Base-by-base conservation (phyloP, 1,140 invertebrate genomes). In the Eubasilissa regina region DNA sequence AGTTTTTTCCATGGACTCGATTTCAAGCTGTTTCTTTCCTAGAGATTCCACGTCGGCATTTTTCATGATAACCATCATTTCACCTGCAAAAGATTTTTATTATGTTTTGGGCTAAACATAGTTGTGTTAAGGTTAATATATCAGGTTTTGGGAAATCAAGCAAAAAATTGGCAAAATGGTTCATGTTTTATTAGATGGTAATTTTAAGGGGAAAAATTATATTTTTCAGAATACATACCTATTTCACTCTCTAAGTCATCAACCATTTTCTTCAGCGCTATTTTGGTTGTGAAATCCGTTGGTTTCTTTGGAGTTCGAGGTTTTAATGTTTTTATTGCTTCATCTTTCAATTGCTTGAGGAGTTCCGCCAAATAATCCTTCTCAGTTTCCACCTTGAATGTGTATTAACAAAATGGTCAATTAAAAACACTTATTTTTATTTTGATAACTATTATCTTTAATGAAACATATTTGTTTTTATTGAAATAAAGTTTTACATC, bases 221-320 rank as follows among this genome's bases (percentile, higher is more conserved):
- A 15, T 68, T 68, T 35, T 13, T 25, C 15, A 15, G 11, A 4
- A 25, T n/a, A 53, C 73, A 84, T 89, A 94, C 93, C 91, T 83
- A 95, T 93, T 90, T 96, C 94, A 85, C 90, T 93, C 86, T 95
- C 94, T 81, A 95, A 89, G 56, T 95, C 94, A 68, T 94, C 93
- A 0, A 95, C 92, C 92, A 95, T 93, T 83, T 92, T 94, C 83
- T 94, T 94, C 74, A 96, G 85, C 87, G 95, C 92, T 55, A 92
- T 83, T 89, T 94, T 94, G 9, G 93, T 92, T 64, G 93, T 92
- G 70, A 92, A 85, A 80, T 95, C 94, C 3, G 91, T 93, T 4
- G 93, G 87, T 84, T 94, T 94, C 83, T 94, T 94, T 10, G 92
- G 90, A 13, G 90, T 90, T 82, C 92, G 88, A 51, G 91, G 91